These are phyloP conservation scores for Gambusia yucatana DNA, from an alignment of 2,797 vertebrate species.

Conservation along the genomic window DNA sequence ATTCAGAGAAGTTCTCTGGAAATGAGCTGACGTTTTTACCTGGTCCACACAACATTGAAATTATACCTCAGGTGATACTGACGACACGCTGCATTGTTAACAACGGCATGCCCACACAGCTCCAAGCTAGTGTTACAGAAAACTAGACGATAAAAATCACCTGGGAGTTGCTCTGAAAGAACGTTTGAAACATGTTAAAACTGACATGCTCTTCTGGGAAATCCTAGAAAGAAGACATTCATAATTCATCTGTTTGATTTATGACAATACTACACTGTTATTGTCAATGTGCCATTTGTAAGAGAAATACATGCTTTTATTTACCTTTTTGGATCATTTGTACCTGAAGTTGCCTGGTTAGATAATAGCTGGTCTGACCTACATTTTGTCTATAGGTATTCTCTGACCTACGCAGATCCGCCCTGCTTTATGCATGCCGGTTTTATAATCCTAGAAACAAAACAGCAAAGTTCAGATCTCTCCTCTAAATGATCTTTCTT, in stretches of 20 bases:
- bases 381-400: background rate
- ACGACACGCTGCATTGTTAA: background rate
- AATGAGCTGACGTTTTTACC: background rate
- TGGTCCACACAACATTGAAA: background rate
- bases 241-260: background rate
- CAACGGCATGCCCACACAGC: background rate
- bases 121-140: background rate
- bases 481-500: constrained; percentile 40
- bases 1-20: background rate
- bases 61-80: background rate
- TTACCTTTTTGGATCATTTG: background rate
- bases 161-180: background rate
- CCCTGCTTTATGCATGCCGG: background rate
- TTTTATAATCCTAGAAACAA: background rate
- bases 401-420: background rate
- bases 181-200: background rate
- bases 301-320: background rate
- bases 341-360: background rate
- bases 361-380: constrained; percentile 1
- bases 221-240: background rate
- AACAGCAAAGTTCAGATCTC: constrained; percentile 11
- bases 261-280: background rate
- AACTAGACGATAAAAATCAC: background rate
- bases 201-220: background rate
- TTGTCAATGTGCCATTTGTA: background rate